These are phyloP conservation scores for Callocephalon fimbriatum DNA, from an alignment of 2,113 vertebrate genomes.

Conservation along the genomic window DNA sequence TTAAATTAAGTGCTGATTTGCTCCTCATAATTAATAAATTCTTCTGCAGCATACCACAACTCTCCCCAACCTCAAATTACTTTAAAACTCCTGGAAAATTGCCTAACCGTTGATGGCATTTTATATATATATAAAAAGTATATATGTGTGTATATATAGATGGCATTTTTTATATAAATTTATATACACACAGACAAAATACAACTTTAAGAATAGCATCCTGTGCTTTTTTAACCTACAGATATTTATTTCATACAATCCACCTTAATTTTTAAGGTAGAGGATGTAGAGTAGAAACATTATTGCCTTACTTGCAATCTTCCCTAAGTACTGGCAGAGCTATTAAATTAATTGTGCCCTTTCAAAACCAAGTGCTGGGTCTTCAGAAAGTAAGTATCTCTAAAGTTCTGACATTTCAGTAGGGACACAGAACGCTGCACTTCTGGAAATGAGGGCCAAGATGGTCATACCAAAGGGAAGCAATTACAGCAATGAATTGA, in stretches of 20 bases:
- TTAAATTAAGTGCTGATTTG: not conserved
- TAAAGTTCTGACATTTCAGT: not conserved
- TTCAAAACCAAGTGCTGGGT: not conserved
- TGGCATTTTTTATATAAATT: accelerated
- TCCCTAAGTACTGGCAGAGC: not conserved
- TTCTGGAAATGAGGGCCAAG: not conserved
- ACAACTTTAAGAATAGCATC: not conserved
- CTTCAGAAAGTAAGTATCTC: not conserved
- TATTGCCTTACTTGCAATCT: not conserved
- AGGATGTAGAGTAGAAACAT: not conserved
- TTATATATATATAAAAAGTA: not conserved
- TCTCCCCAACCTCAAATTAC: not conserved
- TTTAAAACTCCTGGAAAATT: not conserved
- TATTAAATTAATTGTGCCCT: not conserved
- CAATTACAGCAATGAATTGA: conserved; percentile 6
- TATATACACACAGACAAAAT: not conserved
- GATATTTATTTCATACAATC: not conserved
- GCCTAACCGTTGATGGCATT: not conserved
- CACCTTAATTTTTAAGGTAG: not conserved
- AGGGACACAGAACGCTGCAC: not conserved
- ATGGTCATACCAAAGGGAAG: not conserved
- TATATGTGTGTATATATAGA: accelerated
- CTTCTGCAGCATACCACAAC: not conserved
- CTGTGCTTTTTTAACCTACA: not conserved
- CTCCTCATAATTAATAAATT: not conserved